Evolutionary conservation across 2,888 invertebrate genomes (phyloP).

Genomic region (Baronia brevicornis): DNA sequence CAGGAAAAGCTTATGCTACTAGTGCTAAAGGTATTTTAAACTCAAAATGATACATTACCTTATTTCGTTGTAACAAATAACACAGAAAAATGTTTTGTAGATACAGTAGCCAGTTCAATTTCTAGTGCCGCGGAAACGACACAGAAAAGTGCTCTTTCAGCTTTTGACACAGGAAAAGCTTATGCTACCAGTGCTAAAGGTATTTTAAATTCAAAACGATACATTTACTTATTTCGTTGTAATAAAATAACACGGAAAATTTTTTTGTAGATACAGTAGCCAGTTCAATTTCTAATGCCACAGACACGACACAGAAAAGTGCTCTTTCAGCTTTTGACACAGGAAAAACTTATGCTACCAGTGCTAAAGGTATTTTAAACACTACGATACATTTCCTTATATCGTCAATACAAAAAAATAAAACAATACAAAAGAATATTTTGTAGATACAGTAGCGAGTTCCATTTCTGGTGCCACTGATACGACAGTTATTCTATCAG

Average conservation of each 20-base stretch:
- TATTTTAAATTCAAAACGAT: slow-evolving; percentile 11
- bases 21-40: slow-evolving; percentile 7
- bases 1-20: no score
- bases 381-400: neutral
- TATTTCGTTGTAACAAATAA: neutral
- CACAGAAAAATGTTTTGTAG: slow-evolving; percentile 9
- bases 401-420: neutral
- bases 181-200: slow-evolving; percentile 25
- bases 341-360: slow-evolving; percentile 20
- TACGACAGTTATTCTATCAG: no score
- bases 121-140: slow-evolving; percentile 25
- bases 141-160: slow-evolving; percentile 35
- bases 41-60: neutral
- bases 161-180: slow-evolving; percentile 25
- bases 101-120: slow-evolving; percentile 17
- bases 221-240: neutral
- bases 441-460: no score
- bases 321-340: slow-evolving; percentile 33
- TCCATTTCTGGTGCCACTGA: no score
- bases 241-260: slow-evolving; percentile 10
- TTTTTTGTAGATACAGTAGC: slow-evolving; percentile 30
- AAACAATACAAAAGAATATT: slow-evolving; percentile 12
- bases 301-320: slow-evolving; percentile 30
- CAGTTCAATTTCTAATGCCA: slow-evolving; percentile 19
- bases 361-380: slow-evolving; percentile 23